phyloP scores from a whole-genome alignment of 1,140 invertebrate species.

The Drosophila pallidifrons region DNA sequence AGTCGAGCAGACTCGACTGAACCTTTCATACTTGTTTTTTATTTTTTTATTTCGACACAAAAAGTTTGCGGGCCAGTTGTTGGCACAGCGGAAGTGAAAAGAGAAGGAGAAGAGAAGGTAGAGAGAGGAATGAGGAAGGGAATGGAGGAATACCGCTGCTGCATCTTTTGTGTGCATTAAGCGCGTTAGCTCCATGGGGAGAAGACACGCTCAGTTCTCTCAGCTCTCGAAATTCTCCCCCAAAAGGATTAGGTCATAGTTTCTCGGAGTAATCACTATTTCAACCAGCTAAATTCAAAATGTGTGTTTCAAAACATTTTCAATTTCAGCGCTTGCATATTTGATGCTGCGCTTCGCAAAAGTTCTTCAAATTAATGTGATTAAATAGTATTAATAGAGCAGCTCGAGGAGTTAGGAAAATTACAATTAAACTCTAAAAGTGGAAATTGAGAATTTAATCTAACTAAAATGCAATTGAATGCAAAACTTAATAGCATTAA shows the following conservation, averaged over 20 bases:
- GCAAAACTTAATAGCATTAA: too few species aligned
- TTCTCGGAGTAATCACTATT: constrained; percentile 27
- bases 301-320: constrained; percentile 14
- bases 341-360: too few species aligned
- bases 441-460: too few species aligned
- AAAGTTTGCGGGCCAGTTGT: constrained; percentile 31
- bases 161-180: constrained; percentile 46
- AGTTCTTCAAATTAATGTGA: too few species aligned
- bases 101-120: not conserved
- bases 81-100: not conserved
- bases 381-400: too few species aligned
- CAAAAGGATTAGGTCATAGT: constrained; percentile 30
- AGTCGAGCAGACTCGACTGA: too few species aligned
- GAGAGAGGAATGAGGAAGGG: not conserved
- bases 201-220: not conserved
- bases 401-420: too few species aligned
- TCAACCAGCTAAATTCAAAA: constrained; percentile 12
- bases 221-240: too few species aligned
- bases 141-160: constrained; percentile 6
- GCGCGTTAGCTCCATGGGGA: constrained; percentile 44
- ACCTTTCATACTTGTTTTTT: not conserved
- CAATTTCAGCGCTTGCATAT: not conserved
- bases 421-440: too few species aligned
- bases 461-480: too few species aligned
- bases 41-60: constrained; percentile 51